phyloP scores from a whole-genome alignment of 2,113 vertebrate genomes.

The Colossoma macropomum region DNA sequence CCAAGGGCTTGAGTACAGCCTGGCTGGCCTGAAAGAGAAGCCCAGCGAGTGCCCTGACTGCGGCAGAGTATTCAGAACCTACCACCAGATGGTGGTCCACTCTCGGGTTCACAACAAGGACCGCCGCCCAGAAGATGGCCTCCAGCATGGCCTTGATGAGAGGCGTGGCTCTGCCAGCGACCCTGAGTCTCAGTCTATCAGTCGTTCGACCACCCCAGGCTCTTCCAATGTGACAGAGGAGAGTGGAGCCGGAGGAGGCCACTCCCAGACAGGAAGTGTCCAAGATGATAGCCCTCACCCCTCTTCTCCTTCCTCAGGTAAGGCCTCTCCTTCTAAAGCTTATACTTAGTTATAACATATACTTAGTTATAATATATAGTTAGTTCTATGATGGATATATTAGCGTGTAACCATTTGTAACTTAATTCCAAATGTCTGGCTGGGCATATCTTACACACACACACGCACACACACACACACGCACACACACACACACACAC shows the following conservation, averaged over 20 bases:
- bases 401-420: no score
- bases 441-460: no score
- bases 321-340: constrained; percentile 24
- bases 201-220: constrained; percentile 95
- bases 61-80: constrained; percentile 94
- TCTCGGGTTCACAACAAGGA: constrained; percentile 95
- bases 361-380: background rate
- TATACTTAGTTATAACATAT: background rate
- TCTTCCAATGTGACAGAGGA: constrained; percentile 98
- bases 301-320: constrained; percentile 98
- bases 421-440: background rate
- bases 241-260: constrained; percentile 91
- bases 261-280: constrained; percentile 94
- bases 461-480: no score
- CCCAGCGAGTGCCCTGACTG: constrained; percentile 96
- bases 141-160: constrained; percentile 88
- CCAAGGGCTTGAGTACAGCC: constrained; percentile 89
- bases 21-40: constrained; percentile 89
- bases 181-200: constrained; percentile 97
- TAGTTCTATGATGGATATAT: no score
- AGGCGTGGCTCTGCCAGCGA: constrained; percentile 95
- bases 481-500: no score
- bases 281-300: constrained; percentile 98
- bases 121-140: constrained; percentile 86
- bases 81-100: constrained; percentile 98